Percentiles rank a stretch among this genome's conserved stretches.
These are phyloP conservation scores for Caenorhabditis angaria DNA, from an alignment of 2,888 invertebrate genomes.

Conservation along the genomic window DNA sequence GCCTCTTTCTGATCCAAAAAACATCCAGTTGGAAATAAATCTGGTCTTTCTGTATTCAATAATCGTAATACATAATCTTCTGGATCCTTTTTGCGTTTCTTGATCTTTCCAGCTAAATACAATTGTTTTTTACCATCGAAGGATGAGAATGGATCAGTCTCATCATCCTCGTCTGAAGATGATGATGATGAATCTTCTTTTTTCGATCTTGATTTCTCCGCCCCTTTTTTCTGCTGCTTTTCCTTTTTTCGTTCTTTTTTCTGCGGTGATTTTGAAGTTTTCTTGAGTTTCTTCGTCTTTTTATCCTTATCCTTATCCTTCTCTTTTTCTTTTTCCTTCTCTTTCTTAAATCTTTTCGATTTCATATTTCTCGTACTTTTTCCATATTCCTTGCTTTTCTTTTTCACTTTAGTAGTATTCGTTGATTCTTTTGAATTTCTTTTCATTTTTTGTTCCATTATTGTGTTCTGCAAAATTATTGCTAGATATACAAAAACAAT, in stretches of 20 bases:
- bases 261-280: neutral
- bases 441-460: slow-evolving; percentile 2
- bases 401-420: neutral
- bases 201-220: neutral
- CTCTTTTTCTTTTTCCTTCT: neutral
- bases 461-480: neutral
- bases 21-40: neutral
- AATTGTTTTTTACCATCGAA: neutral
- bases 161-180: neutral
- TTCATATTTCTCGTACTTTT: no score
- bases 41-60: slow-evolving; percentile 7
- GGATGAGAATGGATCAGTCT: neutral
- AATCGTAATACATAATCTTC: neutral
- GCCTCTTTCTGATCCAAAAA: neutral
- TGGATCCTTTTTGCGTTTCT: neutral
- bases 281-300: neutral
- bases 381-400: neutral
- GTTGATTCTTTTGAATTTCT: neutral
- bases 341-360: neutral
- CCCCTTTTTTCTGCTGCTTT: neutral
- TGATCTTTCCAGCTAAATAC: slow-evolving; percentile 6
- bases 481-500: no score
- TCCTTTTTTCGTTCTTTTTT: neutral
- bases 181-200: neutral
- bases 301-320: neutral